Evolutionary conservation across 2,888 invertebrate genomes (phyloP), one percentile per base, ranked within the genome.

Genomic region (Cantharis rufa): DNA sequence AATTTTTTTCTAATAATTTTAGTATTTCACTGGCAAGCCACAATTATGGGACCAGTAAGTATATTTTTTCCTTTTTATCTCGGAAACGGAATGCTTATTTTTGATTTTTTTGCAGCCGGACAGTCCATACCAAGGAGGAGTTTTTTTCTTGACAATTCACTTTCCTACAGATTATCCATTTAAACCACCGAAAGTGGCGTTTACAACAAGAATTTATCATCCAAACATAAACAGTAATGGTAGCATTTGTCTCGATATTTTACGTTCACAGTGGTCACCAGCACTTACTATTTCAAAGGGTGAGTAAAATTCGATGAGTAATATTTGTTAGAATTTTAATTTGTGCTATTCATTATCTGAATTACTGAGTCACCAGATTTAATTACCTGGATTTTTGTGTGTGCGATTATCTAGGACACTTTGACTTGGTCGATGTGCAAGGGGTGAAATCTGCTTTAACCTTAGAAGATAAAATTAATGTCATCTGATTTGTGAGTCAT

Each of bases 141-240:
- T 99, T 88, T 99, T 99, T 92, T 99, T 99, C 92, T 93, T 99
- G 92, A 98, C 98, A 90, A 99, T 99, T 92, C 98, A 98, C 91
- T 99, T 99, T 91, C 99, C 99, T 88, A 99, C 99, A 94, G 99
- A 99, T 91, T 99, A 99, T 91, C 99, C 99, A 87, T 99, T 99
- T 91, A 99, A 99, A 93, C 99, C 99, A 90, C 99, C 99, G 88
- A 99, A 98, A 96, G 98, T 99, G 91, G 98, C 98, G 90, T 99
- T 99, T 93, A 99, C 98, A 90, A 99, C 99, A 89, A 96, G 98
- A 92, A 99, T 99, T 91, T 99, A 99, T 93, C 99, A 99, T 91
- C 99, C 99, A 89, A 99, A 99, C 92, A 99, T 99, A 92, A 99
- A 99, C 95, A 98, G 98, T 93, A 99, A 99, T 93, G 99, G 99